Evolutionary conservation across 2,888 invertebrate species (phyloP), one percentile per base, ranked within the genome.

Genomic region (Synanthedon tipuliformis): DNA sequence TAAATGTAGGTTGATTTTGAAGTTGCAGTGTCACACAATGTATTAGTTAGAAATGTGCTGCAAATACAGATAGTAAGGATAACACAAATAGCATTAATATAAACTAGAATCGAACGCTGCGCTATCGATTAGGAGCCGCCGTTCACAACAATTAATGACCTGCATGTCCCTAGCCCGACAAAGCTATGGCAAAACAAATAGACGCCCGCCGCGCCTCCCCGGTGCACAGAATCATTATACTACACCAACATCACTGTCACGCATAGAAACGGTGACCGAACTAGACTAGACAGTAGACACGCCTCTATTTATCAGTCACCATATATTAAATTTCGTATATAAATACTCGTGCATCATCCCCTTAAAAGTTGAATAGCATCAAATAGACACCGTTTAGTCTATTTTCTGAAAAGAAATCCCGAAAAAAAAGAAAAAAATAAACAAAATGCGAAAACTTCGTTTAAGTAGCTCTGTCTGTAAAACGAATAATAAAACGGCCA

Each of bases 91-190:
- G 83, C 85, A 86, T 86, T 86, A 87, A 86, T 85, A 87, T 84
- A 86, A 86, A 87, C 85, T 82, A 78, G 85, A 86, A 85, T 86
- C 83, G 85, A 85, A 84, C 83, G 81, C 76, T 73, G 80, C 75
- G 73, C 81, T 86, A 87, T 87, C 86, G 86, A 87, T 87, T 87
- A 86, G 86, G 73, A 82, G 74, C 77, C 70, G 78, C 81, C 83
- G 84, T 81, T 84, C 83, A 83, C 85, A 81, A 85, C 86, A 87
- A 87, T 87, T 87, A 87, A 87, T 87, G 86, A 86, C 86, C 84
- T 86, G 86, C 81, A 85, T 86, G 86, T 83, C 85, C 81, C 81
- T 78, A 74, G 78, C 78, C 73, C 81, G 82, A 81, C 86, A 84
- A 84, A 84, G 85, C 86, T 84, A 85, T 81, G 83, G 84, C 83